Conservation (phyloP, 2,113 vertebrate species). For the Ctenodactylus gundi region DNA sequence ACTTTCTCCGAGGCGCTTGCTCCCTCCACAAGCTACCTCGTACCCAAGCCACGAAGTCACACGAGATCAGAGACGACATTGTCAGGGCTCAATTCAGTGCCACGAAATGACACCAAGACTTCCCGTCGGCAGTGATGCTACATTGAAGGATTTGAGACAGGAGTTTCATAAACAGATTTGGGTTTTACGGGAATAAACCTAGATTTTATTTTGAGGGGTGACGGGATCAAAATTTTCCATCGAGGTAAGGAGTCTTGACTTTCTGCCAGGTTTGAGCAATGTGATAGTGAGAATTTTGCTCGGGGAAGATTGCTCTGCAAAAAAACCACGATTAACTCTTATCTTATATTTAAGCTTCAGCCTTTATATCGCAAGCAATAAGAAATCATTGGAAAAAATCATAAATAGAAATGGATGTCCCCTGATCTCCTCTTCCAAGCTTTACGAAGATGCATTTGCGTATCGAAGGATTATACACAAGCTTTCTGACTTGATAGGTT, state of each 20-base stretch:
- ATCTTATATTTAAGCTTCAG: neutral
- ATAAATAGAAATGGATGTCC: neutral
- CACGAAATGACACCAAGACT: accelerated
- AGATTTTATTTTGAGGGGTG: conserved; percentile 34
- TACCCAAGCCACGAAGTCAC: no score
- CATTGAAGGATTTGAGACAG: neutral
- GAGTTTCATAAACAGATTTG: neutral
- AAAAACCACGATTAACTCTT: neutral
- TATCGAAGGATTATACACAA: neutral
- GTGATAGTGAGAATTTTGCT: neutral
- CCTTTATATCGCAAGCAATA: neutral
- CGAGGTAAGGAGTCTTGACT: neutral
- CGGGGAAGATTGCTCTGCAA: neutral
- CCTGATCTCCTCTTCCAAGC: no score
- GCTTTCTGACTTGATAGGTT: neutral
- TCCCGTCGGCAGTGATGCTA: neutral
- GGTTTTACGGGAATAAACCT: neutral
- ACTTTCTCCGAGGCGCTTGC: no score
- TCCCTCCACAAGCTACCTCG: no score
- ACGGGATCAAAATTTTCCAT: neutral
- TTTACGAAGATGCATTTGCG: no score
- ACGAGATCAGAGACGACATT: no score
- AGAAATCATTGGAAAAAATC: neutral
- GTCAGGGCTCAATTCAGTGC: no score
- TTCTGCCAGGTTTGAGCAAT: conserved; percentile 26